phyloP scores from a whole-genome alignment of 2,113 vertebrate genomes.

The Ciconia boyciana region DNA sequence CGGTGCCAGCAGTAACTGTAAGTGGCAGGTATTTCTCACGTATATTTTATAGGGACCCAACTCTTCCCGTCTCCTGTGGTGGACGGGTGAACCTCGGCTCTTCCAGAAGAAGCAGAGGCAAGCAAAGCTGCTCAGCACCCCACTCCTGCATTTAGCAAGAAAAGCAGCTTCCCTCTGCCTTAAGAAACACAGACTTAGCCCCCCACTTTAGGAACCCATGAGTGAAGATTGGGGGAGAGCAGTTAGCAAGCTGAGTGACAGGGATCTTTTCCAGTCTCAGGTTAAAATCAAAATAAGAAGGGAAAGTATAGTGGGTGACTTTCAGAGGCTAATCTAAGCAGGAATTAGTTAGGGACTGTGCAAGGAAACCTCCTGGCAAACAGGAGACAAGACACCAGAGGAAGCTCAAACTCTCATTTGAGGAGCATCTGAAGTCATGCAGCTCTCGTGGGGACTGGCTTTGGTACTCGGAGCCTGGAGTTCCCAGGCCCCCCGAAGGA shows the following conservation, averaged over 20 bases:
- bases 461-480: neutral
- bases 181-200: neutral
- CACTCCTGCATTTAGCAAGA: neutral
- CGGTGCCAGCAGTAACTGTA: neutral
- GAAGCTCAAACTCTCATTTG: neutral
- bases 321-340: neutral
- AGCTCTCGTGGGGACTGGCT: neutral
- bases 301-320: neutral
- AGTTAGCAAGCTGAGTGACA: neutral
- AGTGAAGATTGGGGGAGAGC: neutral
- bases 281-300: neutral
- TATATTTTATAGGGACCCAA: neutral
- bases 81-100: neutral
- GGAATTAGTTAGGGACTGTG: neutral
- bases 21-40: neutral
- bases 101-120: neutral
- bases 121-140: neutral
- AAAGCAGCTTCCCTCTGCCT: neutral
- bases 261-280: neutral
- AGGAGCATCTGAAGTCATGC: neutral
- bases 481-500: slow-evolving; percentile 47
- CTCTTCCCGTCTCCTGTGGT: neutral
- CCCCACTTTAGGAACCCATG: accelerated
- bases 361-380: neutral
- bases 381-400: neutral